These are phyloP conservation scores for Drosophila watanabei DNA, from an alignment of 1,140 invertebrate genomes.

Conservation along the genomic window DNA sequence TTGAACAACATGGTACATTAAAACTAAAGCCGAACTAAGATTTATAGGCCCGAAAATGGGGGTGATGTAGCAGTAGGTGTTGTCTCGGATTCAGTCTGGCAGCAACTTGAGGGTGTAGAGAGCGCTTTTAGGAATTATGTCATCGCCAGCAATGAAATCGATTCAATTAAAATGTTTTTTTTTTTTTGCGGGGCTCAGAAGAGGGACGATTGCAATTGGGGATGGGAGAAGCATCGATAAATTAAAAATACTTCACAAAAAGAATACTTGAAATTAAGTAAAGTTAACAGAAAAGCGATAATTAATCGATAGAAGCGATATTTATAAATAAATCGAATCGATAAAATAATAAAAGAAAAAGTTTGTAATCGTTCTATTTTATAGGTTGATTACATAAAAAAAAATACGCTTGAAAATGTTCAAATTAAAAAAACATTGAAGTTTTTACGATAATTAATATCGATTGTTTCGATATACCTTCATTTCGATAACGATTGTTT, in stretches of 20 bases:
- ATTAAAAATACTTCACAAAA: not conserved
- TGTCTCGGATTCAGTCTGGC: slow-evolving; percentile 42
- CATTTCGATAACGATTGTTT: no score
- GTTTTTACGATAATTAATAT: not conserved
- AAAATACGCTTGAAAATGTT: not conserved
- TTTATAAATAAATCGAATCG: no score
- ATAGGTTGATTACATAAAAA: not conserved
- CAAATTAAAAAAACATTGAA: not conserved
- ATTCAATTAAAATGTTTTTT: slow-evolving; percentile 75
- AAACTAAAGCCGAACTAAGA: slow-evolving; percentile 61
- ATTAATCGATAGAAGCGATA: not conserved
- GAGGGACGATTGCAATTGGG: slow-evolving; percentile 16
- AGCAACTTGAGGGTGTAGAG: slow-evolving; percentile 55
- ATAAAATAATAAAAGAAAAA: not conserved
- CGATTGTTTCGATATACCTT: no score
- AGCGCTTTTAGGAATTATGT: slow-evolving; percentile 62
- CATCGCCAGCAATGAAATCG: slow-evolving; percentile 61
- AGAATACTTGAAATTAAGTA: not conserved
- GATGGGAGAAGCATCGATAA: not conserved
- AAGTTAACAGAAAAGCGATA: not conserved
- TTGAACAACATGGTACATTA: slow-evolving; percentile 64
- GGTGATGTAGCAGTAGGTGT: slow-evolving; percentile 40
- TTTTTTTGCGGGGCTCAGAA: slow-evolving; percentile 20
- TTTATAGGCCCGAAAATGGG: slow-evolving; percentile 36
- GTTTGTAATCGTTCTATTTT: not conserved